These are phyloP conservation scores for Pseudococcus viburni DNA, from an alignment of 2,888 invertebrate species.

Conservation along the genomic window DNA sequence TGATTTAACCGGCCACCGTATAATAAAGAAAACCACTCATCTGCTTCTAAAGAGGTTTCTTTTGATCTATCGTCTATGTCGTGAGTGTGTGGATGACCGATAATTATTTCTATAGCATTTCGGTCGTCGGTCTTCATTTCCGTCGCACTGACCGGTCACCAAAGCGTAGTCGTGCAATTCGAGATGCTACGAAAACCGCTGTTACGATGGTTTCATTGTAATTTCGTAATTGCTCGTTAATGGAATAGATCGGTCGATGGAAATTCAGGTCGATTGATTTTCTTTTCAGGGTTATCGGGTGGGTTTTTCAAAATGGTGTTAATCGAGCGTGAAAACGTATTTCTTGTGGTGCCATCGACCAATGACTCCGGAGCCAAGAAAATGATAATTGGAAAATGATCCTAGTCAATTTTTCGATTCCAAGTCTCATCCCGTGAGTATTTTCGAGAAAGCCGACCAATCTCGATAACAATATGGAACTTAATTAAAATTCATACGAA, in stretches of 20 bases:
- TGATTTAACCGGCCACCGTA: neutral
- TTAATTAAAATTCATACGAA: neutral
- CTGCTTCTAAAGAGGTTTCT: neutral
- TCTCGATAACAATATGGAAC: neutral
- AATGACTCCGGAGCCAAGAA: neutral
- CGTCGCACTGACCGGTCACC: neutral
- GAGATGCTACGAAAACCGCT: neutral
- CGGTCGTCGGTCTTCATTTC: conserved; percentile 1
- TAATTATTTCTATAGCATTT: conserved; percentile 14
- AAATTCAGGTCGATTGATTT: conserved; percentile 47
- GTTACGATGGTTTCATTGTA: no score
- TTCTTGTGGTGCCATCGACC: neutral
- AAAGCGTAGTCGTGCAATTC: neutral
- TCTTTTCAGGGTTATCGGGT: conserved; percentile 19
- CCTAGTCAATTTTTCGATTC: neutral
- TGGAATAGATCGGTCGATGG: neutral
- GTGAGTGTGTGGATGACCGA: neutral
- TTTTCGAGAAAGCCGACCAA: neutral
- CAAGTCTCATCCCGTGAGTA: neutral
- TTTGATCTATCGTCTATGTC: neutral
- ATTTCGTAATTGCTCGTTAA: conserved; percentile 29
- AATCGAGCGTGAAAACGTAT: conserved; percentile 39
- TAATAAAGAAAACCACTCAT: conserved; percentile 18
- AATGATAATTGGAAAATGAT: neutral
- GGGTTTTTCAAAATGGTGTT: neutral